A percentile compares a stretch with the other conserved stretches of the same genome.
phyloP scores from a whole-genome alignment of 2,888 invertebrate genomes.

The Drosophila mimica region DNA sequence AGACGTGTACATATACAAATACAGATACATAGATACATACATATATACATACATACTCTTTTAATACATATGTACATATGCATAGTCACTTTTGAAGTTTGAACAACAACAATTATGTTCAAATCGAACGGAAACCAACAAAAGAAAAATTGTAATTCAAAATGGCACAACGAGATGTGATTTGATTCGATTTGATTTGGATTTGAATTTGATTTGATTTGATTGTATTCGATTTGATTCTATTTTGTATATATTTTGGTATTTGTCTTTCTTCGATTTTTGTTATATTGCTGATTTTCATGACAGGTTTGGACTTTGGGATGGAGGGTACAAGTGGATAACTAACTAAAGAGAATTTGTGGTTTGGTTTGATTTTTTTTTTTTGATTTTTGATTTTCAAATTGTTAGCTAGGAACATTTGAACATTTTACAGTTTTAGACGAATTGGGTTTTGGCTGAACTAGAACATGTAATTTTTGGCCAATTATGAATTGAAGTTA shows the following conservation, averaged over 20 bases:
- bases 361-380: conserved; percentile 17
- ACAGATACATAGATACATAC: conserved; percentile 26
- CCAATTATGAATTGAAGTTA: conserved; percentile 69
- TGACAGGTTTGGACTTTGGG: conserved; percentile 22
- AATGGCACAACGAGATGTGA: conserved; percentile 31
- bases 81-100: conserved; percentile 29
- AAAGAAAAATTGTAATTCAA: conserved; percentile 19
- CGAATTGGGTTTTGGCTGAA: conserved; percentile 55
- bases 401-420: conserved; percentile 55
- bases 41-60: conserved; percentile 8
- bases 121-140: conserved; percentile 70
- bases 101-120: conserved; percentile 72
- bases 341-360: conserved; percentile 59
- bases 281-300: conserved; percentile 26
- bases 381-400: conserved; percentile 39
- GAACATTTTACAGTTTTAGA: conserved; percentile 42
- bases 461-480: conserved; percentile 46
- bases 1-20: conserved; percentile 25
- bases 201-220: conserved; percentile 22
- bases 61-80: conserved; percentile 46
- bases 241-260: conserved; percentile 1
- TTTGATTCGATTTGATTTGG: conserved; percentile 16
- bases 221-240: conserved; percentile 26
- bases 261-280: conserved; percentile 6
- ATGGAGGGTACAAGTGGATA: conserved; percentile 20